Evolutionary conservation across 2,797 vertebrate genomes (phyloP), one percentile per base, ranked within the genome.

Genomic region (Sebastes itinus): DNA sequence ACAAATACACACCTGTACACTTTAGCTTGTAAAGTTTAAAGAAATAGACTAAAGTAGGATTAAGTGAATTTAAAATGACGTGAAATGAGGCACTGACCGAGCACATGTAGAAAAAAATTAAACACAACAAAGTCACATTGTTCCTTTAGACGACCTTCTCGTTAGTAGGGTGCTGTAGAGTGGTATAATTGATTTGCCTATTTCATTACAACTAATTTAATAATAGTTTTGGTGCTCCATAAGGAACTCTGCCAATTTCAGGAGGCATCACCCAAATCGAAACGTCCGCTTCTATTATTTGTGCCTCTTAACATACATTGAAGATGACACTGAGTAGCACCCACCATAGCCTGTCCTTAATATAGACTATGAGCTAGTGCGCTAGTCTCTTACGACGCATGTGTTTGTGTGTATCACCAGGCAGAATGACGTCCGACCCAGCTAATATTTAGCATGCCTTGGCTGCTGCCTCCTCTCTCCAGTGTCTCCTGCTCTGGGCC

Each of bases 361-460:
- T 77, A 88, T 94, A 92, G 85, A 83, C 68, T 18, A 85, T 93
- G 92, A 94, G 81, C 85, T 85, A 86, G 80, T 75, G 72, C 80
- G 86, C 67, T 49, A 59, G 86, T 73, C 85, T 80, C 81, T 79
- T 84, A 75, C 49, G 54, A 64, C 69, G 65, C 65, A 63, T 80
- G 85, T 84, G 88, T 83, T 83, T 86, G 89, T 81, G 86, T 80
- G 82, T 83, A 71, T 93, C 83, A 87, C 76, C 74, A 72, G 90
- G 84, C 90, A 86, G 87, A 78, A 52, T 93, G 94, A 91, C 83
- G 89, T 91, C 86, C 66, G 69, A 11, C 80, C 80, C 81, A 10
- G 83, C 89, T 93, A 85, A 94, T 93, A 81, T 91, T 95, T 92
- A 83, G 86, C 91, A 87, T 94, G 88, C 92, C 87, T 87, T 69